Conservation (phyloP, 1,140 invertebrate genomes). For the Micrasema minimum region DNA sequence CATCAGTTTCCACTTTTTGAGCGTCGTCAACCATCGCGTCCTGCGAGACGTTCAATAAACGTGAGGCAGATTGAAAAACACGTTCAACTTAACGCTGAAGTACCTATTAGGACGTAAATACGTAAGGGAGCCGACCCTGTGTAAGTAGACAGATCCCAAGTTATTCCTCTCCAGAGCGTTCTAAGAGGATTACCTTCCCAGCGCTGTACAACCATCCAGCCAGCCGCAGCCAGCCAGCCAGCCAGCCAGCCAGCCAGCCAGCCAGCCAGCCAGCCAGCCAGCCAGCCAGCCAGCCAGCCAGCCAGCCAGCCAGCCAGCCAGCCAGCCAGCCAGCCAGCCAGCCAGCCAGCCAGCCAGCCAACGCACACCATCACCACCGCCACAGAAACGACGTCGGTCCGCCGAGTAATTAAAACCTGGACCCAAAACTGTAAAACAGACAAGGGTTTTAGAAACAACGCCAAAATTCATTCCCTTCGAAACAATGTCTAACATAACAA, state of each 20-base stretch:
- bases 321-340: too few relatives aligned
- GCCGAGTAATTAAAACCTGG: slow-evolving; percentile 24
- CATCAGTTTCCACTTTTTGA: too few relatives aligned
- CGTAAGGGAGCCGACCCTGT: too few relatives aligned
- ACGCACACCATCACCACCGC: neutral
- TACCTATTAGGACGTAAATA: too few relatives aligned
- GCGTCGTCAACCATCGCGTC: too few relatives aligned
- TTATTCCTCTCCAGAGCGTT: neutral
- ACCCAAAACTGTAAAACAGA: neutral
- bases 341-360: neutral
- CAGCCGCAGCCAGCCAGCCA: neutral
- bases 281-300: too few relatives aligned
- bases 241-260: too few relatives aligned
- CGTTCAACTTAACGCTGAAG: too few relatives aligned
- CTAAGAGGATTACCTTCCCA: slow-evolving; percentile 24
- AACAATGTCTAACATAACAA: neutral
- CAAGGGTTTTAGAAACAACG: slow-evolving; percentile 7
- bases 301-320: too few relatives aligned
- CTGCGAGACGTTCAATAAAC: too few relatives aligned
- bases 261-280: too few relatives aligned
- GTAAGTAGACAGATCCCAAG: slow-evolving; percentile 8
- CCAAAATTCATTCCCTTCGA: neutral
- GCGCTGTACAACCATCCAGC: neutral
- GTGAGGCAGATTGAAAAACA: too few relatives aligned
- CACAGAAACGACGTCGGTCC: neutral